Evolutionary conservation across 1,140 invertebrate species (phyloP).

Genomic region (Eumeta japonica): DNA sequence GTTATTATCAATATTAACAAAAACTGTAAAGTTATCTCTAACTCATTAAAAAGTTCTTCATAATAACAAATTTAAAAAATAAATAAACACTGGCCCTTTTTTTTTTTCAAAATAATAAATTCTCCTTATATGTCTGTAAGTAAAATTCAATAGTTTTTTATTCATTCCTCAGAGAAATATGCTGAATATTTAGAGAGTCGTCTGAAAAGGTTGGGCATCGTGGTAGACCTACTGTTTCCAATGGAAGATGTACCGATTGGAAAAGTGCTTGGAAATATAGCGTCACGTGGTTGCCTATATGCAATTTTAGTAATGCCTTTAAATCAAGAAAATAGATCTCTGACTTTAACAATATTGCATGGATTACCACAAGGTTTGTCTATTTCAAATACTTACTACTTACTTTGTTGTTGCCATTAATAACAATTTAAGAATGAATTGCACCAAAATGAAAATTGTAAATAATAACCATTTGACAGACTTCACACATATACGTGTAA

Average conservation of each 20-base stretch:
- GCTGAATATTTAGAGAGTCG: slow-evolving; percentile 84
- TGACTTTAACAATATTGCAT: slow-evolving; percentile 89
- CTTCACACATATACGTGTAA: too few relatives aligned
- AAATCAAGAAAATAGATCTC: slow-evolving; percentile 80
- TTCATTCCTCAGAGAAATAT: too few relatives aligned
- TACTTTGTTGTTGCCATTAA: too few relatives aligned
- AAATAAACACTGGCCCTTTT: too few relatives aligned
- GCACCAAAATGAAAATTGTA: too few relatives aligned
- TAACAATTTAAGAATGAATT: slow-evolving; percentile 3
- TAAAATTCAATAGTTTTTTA: too few relatives aligned
- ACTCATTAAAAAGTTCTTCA: too few relatives aligned
- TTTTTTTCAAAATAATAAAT: slow-evolving; percentile 29
- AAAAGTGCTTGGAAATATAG: slow-evolving; percentile 84
- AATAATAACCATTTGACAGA: too few relatives aligned
- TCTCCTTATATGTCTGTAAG: too few relatives aligned
- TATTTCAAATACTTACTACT: slow-evolving; percentile 2
- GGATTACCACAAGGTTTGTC: slow-evolving; percentile 81
- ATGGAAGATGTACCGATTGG: slow-evolving; percentile 84
- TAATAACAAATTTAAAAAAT: too few relatives aligned
- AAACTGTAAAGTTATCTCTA: too few relatives aligned
- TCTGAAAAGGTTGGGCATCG: slow-evolving; percentile 76
- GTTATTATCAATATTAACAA: too few relatives aligned
- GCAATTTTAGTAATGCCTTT: slow-evolving; percentile 82
- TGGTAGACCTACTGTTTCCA: slow-evolving; percentile 84
- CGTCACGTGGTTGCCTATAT: slow-evolving; percentile 80